Evolutionary conservation across 2,113 vertebrate species (phyloP).

Genomic region (Sitta europaea): DNA sequence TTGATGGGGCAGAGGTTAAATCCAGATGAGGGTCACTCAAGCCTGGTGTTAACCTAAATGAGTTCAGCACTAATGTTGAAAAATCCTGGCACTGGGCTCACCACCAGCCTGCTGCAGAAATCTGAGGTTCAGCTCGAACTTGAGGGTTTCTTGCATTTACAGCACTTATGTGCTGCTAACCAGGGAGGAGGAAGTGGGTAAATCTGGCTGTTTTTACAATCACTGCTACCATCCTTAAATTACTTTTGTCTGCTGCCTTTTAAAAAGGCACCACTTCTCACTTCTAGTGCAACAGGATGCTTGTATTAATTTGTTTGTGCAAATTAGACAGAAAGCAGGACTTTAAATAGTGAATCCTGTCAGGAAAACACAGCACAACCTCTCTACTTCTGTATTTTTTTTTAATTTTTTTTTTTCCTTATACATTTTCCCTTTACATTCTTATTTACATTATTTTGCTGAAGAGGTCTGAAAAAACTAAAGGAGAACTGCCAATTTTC

Average conservation of each 20-base stretch:
- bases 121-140: slow-evolving; percentile 6
- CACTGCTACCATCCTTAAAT: not conserved
- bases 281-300: not conserved
- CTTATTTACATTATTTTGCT: not conserved
- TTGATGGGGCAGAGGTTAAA: slow-evolving; percentile 58
- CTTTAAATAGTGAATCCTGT: not conserved
- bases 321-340: not conserved
- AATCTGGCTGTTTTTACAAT: slow-evolving; percentile 38
- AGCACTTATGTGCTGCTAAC: not conserved
- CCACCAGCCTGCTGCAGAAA: slow-evolving; percentile 56
- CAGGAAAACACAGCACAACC: not conserved
- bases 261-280: not conserved
- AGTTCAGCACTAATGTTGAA: slow-evolving; percentile 43
- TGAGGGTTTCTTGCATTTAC: not conserved
- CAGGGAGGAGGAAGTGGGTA: not conserved
- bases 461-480: not conserved
- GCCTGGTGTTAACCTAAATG: slow-evolving; percentile 51
- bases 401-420: too few species aligned
- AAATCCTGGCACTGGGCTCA: slow-evolving; percentile 45
- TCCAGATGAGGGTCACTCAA: slow-evolving; percentile 57
- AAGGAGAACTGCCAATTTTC: not conserved
- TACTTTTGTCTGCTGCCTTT: not conserved
- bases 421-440: not conserved
- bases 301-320: not conserved
- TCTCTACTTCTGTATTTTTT: not conserved